Evolutionary conservation across 2,888 invertebrate genomes (phyloP).

Genomic region (Stenotaenia linearis): DNA sequence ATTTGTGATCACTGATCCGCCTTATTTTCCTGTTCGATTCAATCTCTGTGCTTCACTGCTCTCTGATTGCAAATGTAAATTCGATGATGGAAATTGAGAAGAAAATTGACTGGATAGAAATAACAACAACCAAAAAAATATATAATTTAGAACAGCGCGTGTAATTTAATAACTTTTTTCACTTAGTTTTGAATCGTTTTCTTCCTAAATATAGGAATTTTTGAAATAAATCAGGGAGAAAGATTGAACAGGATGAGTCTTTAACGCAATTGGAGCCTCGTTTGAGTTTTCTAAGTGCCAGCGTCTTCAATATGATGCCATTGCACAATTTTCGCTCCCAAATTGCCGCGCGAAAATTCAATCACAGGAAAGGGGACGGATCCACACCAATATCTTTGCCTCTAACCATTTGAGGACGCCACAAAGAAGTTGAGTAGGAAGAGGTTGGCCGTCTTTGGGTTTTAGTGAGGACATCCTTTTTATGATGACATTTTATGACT

Average conservation of each 20-base stretch:
- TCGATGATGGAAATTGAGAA: conserved; percentile 23
- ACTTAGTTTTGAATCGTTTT: not conserved
- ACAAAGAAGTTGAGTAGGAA: conserved; percentile 11
- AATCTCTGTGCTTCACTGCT: conserved; percentile 12
- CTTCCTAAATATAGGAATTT: not conserved
- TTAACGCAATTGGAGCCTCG: conserved; percentile 2
- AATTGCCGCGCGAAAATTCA: conserved; percentile 9
- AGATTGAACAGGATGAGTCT: not conserved
- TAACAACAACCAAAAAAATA: too few relatives aligned
- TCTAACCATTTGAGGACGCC: not conserved
- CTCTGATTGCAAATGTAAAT: conserved; percentile 21
- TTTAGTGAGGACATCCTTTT: not conserved
- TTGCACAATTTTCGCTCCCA: conserved; percentile 21
- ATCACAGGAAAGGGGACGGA: conserved; percentile 3
- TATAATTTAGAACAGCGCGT: too few relatives aligned
- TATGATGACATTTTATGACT: not conserved
- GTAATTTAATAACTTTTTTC: too few relatives aligned
- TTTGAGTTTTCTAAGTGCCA: conserved; percentile 12
- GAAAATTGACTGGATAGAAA: not conserved
- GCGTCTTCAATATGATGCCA: conserved; percentile 17
- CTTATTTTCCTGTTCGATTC: conserved; percentile 22
- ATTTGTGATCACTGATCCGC: conserved; percentile 24
- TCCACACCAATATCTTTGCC: conserved; percentile 21
- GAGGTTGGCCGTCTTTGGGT: not conserved
- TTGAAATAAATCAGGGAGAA: not conserved